Base-by-base conservation (phyloP, 1,140 invertebrate species). In the Plutomurus gul region DNA sequence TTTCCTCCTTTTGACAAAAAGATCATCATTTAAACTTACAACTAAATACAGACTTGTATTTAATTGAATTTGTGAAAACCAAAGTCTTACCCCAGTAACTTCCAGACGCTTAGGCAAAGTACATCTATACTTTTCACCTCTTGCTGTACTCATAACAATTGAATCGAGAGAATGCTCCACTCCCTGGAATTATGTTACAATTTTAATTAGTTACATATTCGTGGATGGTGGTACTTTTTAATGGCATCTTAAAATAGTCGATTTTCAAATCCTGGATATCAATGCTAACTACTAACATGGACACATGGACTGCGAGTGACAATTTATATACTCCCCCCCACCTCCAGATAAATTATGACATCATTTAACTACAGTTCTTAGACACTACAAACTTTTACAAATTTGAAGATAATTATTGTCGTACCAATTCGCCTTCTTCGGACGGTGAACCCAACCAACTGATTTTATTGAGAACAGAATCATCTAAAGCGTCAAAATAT, bases 401-500 rank as follows among this genome's bases (percentile, higher is more conserved):
- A 40, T 22, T 11, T 13, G 2, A 72, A 72, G 25, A 13, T 2
- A 22, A 71, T 20, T 16, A 65, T 5, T 40, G 22, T 22, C 3
- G 20, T 79, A 33, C 36, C 30, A 72, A 25, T 60, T 71, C 22
- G 46, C 86, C 85, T 33, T 90, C 85, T 1, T 86, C 84, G 51
- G 86, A 87, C 79, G 85, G 85, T 79, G 88, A 87, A n/a, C 93
- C 92, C 16, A 92, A 91, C 91, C 93, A 95, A 84, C 93, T 92
- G 46, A 96, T 91, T 87, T 92, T 91, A 84, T 93, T 95, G 60
- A 94, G 86, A 81, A 95, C 89, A 3, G 91, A 91, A 87, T 95
- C 94, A 87, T 95, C 94, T 84, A 95, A 93, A 43, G 91, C 92
- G 85, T 91, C 92, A 20, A 92, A 89, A 86, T 92, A 80, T 1